phyloP scores from a whole-genome alignment of 1,140 invertebrate species.

The Pinna nobilis region DNA sequence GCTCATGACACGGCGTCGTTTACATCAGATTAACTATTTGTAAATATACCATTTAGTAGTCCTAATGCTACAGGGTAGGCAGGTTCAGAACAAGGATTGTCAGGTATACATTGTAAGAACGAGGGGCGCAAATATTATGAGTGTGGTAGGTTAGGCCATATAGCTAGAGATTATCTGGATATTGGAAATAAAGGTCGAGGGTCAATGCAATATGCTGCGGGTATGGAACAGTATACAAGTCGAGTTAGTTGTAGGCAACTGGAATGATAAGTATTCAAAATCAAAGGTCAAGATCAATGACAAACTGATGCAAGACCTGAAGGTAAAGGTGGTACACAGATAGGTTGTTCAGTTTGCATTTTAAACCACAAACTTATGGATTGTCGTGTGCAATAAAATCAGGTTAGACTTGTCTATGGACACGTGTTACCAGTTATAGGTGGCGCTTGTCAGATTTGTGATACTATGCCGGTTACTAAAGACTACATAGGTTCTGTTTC shows the following conservation, averaged over 20 bases:
- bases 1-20: background rate
- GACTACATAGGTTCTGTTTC: too few species aligned
- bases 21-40: background rate
- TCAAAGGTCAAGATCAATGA: too few species aligned
- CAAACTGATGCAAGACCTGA: background rate
- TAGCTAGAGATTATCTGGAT: background rate
- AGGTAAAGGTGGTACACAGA: background rate
- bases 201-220: background rate
- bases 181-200: background rate
- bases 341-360: background rate
- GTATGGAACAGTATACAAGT: background rate
- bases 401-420: background rate
- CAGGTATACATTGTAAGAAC: too few species aligned
- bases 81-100: too few species aligned
- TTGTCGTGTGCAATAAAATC: background rate
- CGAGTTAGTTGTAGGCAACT: background rate
- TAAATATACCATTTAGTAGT: background rate
- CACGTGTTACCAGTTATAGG: background rate
- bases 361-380: background rate
- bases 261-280: background rate
- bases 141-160: background rate
- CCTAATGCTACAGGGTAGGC: too few species aligned
- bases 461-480: background rate
- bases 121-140: background rate
- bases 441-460: background rate